Percentiles rank a stretch among this genome's conserved stretches.
These are phyloP conservation scores for Teleiodes luculella DNA, from an alignment of 2,888 invertebrate genomes.

Conservation along the genomic window DNA sequence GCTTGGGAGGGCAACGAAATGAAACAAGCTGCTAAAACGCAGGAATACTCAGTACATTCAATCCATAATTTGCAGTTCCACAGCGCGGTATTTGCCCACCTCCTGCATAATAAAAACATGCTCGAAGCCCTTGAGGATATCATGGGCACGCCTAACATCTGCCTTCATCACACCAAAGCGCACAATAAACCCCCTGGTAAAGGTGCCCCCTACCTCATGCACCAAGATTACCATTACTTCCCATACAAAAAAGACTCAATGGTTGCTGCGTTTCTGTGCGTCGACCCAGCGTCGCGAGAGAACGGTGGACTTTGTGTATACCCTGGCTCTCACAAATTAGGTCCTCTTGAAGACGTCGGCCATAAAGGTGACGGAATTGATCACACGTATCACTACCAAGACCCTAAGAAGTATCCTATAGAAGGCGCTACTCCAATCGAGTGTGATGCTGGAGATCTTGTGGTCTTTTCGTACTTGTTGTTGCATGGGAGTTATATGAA, in stretches of 20 bases:
- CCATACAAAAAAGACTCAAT: slow-evolving; percentile 72
- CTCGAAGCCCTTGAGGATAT: slow-evolving; percentile 65
- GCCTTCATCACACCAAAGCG: slow-evolving; percentile 73
- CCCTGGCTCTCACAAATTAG: slow-evolving; percentile 73
- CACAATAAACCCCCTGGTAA: slow-evolving; percentile 69
- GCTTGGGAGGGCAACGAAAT: slow-evolving; percentile 61
- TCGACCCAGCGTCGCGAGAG: slow-evolving; percentile 68
- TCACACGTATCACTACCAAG: slow-evolving; percentile 53
- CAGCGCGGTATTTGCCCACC: slow-evolving; percentile 54
- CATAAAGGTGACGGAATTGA: slow-evolving; percentile 29
- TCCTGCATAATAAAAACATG: slow-evolving; percentile 57
- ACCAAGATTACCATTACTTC: slow-evolving; percentile 76
- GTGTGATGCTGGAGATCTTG: slow-evolving; percentile 66
- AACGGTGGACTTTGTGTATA: slow-evolving; percentile 75
- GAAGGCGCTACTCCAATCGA: slow-evolving; percentile 59
- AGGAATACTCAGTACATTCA: slow-evolving; percentile 21
- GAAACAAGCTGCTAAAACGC: slow-evolving; percentile 38
- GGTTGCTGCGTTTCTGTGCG: slow-evolving; percentile 70
- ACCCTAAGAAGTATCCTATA: slow-evolving; percentile 61
- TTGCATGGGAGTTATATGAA: slow-evolving; percentile 75
- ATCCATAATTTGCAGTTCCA: slow-evolving; percentile 74
- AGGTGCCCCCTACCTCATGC: slow-evolving; percentile 72
- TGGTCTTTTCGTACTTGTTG: slow-evolving; percentile 73
- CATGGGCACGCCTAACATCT: slow-evolving; percentile 62
- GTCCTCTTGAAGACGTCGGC: slow-evolving; percentile 67